Percentiles rank a stretch among this genome's conserved stretches.
phyloP scores from a whole-genome alignment of 2,888 invertebrate species.

The Neelides folsomi region DNA sequence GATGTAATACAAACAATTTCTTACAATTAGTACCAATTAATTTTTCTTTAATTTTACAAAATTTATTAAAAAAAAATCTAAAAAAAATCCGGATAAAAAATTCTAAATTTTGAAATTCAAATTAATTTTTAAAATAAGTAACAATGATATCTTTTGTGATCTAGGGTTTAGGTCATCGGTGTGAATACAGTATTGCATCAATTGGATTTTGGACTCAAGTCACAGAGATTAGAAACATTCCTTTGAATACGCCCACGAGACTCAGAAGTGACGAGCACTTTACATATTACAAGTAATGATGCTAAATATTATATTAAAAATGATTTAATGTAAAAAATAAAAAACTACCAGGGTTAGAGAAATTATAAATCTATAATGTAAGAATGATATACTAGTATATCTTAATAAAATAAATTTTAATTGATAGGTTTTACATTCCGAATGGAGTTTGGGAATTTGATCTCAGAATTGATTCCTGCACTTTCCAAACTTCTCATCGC shows the following conservation, averaged over 20 bases:
- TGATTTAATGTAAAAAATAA: no score
- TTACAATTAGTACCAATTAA: no score
- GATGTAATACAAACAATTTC: constrained; percentile 35
- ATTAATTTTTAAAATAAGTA: no score
- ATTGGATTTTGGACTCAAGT: constrained; percentile 42
- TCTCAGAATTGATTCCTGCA: constrained; percentile 39
- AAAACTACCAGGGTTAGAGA: no score
- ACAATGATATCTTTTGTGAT: no score
- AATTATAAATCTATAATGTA: no score
- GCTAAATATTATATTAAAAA: no score
- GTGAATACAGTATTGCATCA: constrained; percentile 40
- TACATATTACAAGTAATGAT: constrained; percentile 41
- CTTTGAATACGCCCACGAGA: constrained; percentile 36
- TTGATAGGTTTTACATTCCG: constrained; percentile 40
- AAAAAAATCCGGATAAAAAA: background rate
- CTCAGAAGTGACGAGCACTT: constrained; percentile 38
- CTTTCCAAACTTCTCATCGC: constrained; percentile 34
- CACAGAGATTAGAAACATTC: constrained; percentile 38
- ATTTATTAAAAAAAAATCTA: no score
- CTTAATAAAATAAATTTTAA: background rate
- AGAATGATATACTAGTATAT: background rate
- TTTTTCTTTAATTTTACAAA: no score
- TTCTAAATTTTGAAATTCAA: background rate
- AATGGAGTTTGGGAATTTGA: constrained; percentile 40
- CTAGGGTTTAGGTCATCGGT: background rate